phyloP scores from a whole-genome alignment of 2,888 invertebrate species.

The Chymomyza amoena region DNA sequence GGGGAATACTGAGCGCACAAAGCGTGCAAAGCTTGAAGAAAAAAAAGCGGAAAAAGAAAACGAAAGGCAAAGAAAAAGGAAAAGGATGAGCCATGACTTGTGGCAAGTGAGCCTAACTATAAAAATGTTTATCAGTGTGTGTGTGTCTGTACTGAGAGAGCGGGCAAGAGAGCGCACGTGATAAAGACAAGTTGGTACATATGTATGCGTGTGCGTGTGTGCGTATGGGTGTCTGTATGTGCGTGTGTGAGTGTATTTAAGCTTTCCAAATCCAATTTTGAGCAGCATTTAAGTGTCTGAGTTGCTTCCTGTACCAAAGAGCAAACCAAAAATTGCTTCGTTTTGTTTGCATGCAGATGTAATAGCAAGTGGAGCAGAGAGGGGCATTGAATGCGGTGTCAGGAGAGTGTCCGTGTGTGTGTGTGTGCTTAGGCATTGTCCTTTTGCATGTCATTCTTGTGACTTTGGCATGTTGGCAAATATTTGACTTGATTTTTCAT shows the following conservation, averaged over 20 bases:
- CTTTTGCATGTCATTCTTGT: slow-evolving; percentile 33
- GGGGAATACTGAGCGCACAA: slow-evolving; percentile 47
- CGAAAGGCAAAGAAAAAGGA: neutral
- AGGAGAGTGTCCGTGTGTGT: slow-evolving; percentile 7
- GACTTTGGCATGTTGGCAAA: slow-evolving; percentile 54
- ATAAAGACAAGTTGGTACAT: no score
- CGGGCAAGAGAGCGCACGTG: neutral
- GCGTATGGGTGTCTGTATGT: neutral
- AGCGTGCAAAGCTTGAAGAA: slow-evolving; percentile 6
- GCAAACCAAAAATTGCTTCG: slow-evolving; percentile 14
- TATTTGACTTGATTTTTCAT: slow-evolving; percentile 58
- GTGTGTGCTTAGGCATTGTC: slow-evolving; percentile 29
- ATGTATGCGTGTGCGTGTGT: neutral
- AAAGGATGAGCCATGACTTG: slow-evolving; percentile 66
- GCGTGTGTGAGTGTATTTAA: slow-evolving; percentile 27
- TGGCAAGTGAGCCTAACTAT: slow-evolving; percentile 64
- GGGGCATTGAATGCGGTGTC: neutral
- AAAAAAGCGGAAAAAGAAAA: slow-evolving; percentile 9
- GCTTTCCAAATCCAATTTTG: slow-evolving; percentile 68
- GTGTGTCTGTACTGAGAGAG: slow-evolving; percentile 17
- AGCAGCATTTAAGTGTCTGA: slow-evolving; percentile 63
- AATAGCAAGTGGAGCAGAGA: neutral
- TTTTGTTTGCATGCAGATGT: slow-evolving; percentile 53
- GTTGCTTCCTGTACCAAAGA: slow-evolving; percentile 32
- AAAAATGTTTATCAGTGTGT: slow-evolving; percentile 65